Evolutionary conservation across 2,113 vertebrate species (phyloP), one percentile per base, ranked within the genome.

Genomic region (Syngnathus floridae): DNA sequence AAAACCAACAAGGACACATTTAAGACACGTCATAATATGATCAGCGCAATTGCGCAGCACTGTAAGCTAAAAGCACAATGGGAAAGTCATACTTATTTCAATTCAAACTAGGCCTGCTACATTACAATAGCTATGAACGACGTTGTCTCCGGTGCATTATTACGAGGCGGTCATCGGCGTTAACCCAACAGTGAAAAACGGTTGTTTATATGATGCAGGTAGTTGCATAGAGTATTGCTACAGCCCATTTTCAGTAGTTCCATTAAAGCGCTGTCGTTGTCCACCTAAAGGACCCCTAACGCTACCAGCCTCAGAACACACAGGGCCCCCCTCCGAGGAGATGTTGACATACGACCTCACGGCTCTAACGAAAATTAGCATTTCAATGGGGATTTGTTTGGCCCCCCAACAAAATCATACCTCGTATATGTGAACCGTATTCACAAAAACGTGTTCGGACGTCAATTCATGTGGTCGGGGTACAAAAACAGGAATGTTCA

Each of bases 261-360:
- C 13, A 41, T 21, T 1, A 61, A 41, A 43, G 43, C 7, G 62
- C 4, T 66, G 14, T 0, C 62, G 69, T 71, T 67, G 51, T 62
- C 85, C 86, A 85, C 88, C 86, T 87, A 40, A 67, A 67, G 85
- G 86, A 88, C 86, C 90, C 90, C 89, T 72, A 81, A 41, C 65
- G 64, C 58, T 72, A 49, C 19, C 63, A 41, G 69, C 36, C 12
- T 61, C 63, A 76, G 69, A 82, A 38, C 69, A 37, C 10, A 73
- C 26, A 36, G 62, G 85, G 74, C 81, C 90, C 90, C 89, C 87
- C 75, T 85, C 70, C 76, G 74, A 82, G 90, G 89, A 91, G 86
- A 71, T 72, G 78, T 81, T 84, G 91, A 92, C 91, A 88, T 86
- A 90, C 91, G 91, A 92, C 90, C 70, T 70, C 38, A 10, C 5